Conservation (phyloP, 2,797 vertebrate species). For the Sebastiscus albofasciatus region DNA sequence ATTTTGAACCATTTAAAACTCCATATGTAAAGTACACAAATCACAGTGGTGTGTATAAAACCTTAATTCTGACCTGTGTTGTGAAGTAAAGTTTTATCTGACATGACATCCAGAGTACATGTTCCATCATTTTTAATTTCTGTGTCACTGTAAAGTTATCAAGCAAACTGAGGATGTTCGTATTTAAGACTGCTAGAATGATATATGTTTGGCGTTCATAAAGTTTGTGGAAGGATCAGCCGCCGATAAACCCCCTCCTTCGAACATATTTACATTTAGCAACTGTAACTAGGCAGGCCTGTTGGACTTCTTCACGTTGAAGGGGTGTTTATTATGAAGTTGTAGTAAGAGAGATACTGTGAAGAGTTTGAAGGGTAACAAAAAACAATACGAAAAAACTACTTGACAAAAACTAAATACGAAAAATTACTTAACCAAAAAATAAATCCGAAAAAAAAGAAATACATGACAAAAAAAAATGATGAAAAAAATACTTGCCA, state of each 20-base stretch:
- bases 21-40: conserved; percentile 28
- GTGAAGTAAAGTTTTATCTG: conserved; percentile 56
- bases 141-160: not conserved
- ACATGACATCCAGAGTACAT: not conserved
- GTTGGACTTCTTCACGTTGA: too few species aligned
- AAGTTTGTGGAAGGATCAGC: not conserved
- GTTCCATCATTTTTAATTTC: conserved; percentile 1
- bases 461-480: too few species aligned
- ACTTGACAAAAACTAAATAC: too few species aligned
- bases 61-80: conserved; percentile 8
- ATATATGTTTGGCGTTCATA: not conserved
- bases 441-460: too few species aligned
- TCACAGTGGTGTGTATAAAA: conserved; percentile 21
- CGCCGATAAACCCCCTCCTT: not conserved
- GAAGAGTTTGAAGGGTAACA: too few species aligned
- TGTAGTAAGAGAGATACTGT: too few species aligned
- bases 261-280: not conserved
- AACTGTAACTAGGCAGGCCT: not conserved
- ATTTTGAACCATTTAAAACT: conserved; percentile 21
- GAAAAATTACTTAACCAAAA: too few species aligned
- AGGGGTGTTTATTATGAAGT: too few species aligned
- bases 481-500: too few species aligned
- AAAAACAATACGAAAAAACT: too few species aligned
- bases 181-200: not conserved
- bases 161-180: not conserved